phyloP scores from a whole-genome alignment of 30 jellyfish, hydroid and myxozoan species.

The Aurelia coerulea region DNA sequence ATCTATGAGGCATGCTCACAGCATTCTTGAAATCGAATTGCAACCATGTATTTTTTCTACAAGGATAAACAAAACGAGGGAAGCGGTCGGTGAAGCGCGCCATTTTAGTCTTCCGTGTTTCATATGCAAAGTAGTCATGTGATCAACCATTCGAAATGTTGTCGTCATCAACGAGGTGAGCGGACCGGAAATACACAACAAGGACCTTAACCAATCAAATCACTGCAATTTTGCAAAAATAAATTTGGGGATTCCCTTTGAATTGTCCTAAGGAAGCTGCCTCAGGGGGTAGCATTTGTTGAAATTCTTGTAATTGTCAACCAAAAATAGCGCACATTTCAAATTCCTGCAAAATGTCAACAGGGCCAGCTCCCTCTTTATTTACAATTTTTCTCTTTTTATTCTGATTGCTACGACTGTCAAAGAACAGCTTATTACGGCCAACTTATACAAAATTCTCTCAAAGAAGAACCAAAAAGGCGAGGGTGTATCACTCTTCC shows the following conservation, averaged over 20 bases:
- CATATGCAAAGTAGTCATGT: constrained; percentile 55
- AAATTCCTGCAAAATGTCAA: not conserved
- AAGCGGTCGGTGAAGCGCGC: constrained; percentile 16
- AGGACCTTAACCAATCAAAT: constrained; percentile 44
- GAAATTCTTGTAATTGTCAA: not conserved
- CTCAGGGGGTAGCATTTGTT: constrained; percentile 30
- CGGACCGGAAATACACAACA: constrained; percentile 78
- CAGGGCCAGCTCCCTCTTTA: too few species aligned
- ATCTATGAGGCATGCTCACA: too few species aligned
- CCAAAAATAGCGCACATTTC: constrained; percentile 9
- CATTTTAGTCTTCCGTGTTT: constrained; percentile 69
- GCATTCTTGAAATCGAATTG: too few species aligned
- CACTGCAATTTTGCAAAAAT: constrained; percentile 20
- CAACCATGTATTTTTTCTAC: too few species aligned
- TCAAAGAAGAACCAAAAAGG: too few species aligned
- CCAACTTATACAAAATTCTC: too few species aligned
- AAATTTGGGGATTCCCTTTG: constrained; percentile 64
- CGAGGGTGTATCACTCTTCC: too few species aligned
- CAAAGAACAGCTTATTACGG: too few species aligned
- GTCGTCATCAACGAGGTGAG: constrained; percentile 65
- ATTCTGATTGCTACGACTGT: too few species aligned
- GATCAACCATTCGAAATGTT: constrained; percentile 51
- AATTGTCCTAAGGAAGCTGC: not conserved
- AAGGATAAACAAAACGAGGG: too few species aligned
- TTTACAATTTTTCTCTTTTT: too few species aligned